A percentile compares a stretch with the other conserved stretches of the same genome.
These are phyloP conservation scores for Invenusta paracnida DNA, from an alignment of 2,888 invertebrate species.

Conservation along the genomic window DNA sequence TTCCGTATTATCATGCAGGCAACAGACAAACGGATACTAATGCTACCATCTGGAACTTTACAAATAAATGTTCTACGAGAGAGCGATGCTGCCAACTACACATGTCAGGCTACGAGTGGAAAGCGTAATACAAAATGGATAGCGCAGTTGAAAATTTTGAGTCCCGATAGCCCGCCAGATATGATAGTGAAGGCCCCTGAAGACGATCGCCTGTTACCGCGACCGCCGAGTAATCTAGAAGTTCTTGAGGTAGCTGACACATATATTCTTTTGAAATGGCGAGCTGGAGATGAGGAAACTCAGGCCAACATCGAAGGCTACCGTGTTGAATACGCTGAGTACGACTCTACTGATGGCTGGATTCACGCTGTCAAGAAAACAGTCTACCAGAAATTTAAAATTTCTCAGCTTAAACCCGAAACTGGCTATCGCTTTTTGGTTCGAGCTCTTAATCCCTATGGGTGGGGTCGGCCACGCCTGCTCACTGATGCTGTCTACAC, in stretches of 20 bases:
- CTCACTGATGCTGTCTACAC: constrained; percentile 35
- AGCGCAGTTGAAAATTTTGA: constrained; percentile 22
- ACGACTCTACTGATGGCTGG: constrained; percentile 36
- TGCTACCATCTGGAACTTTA: constrained; percentile 47
- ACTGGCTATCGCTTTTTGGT: constrained; percentile 40
- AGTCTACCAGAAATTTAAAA: constrained; percentile 33
- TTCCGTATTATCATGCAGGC: not conserved
- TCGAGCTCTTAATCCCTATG: constrained; percentile 35
- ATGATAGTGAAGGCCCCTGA: constrained; percentile 12
- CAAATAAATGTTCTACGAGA: constrained; percentile 48
- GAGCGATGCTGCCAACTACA: constrained; percentile 52
- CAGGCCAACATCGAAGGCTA: constrained; percentile 13
- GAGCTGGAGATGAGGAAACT: constrained; percentile 15
- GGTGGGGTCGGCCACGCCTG: constrained; percentile 28
- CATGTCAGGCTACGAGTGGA: constrained; percentile 48
- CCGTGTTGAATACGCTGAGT: constrained; percentile 34
- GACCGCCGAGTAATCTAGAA: constrained; percentile 33
- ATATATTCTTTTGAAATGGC: constrained; percentile 39
- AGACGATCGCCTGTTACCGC: constrained; percentile 24
- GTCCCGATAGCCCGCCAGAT: not conserved
- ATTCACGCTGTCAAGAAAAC: not conserved
- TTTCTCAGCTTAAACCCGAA: constrained; percentile 28
- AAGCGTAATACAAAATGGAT: constrained; percentile 24
- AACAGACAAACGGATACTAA: constrained; percentile 20
- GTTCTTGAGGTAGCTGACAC: constrained; percentile 35